Conservation (phyloP, 2,113 vertebrate species). For the Bujurquina vittata region DNA sequence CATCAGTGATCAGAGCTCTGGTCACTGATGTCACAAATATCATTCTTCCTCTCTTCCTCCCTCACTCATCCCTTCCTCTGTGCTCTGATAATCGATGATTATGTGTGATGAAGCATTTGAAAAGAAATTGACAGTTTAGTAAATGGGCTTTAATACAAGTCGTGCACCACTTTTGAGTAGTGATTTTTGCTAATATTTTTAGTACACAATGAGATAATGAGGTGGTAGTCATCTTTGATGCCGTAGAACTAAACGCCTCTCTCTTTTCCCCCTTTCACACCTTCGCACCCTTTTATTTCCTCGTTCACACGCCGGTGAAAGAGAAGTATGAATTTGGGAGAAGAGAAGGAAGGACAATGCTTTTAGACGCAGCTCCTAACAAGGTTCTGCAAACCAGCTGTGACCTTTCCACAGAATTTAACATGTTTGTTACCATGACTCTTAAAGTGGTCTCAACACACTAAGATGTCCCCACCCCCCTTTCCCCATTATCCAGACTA, state of each 20-base stretch:
- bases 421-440: background rate
- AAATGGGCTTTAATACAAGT: background rate
- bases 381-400: background rate
- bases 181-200: background rate
- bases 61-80: conserved; percentile 2
- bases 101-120: background rate
- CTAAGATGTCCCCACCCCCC: background rate
- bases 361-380: background rate
- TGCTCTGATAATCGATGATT: background rate
- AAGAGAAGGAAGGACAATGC: background rate
- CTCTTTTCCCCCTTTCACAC: background rate
- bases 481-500: background rate
- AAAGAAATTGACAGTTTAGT: background rate
- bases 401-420: background rate
- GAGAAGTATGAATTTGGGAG: background rate
- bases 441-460: background rate
- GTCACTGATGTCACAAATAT: background rate
- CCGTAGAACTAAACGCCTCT: background rate
- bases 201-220: background rate
- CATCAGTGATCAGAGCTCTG: conserved; percentile 56
- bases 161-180: background rate
- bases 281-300: background rate
- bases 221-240: background rate
- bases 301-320: background rate
- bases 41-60: background rate